Conservation (phyloP, 2,113 vertebrate genomes). For the Ariopsis seemanni region DNA sequence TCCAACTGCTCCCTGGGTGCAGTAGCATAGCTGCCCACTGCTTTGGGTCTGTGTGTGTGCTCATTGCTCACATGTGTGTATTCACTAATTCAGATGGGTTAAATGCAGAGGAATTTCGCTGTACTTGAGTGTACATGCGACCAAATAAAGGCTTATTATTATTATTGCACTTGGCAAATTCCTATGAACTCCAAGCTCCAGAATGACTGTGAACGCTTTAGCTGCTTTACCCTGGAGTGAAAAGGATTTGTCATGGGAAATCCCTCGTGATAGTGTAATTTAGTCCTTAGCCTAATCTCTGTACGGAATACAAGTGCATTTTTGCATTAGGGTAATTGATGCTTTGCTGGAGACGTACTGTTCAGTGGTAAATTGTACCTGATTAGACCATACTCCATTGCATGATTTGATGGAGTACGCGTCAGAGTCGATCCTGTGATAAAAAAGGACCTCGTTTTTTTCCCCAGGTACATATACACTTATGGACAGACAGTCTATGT, state of each 20-base stretch:
- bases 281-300: not conserved
- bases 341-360: not conserved
- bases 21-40: no score
- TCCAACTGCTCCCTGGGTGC: no score
- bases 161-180: not conserved
- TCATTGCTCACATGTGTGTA: no score
- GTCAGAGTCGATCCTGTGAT: not conserved
- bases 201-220: not conserved
- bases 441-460: not conserved
- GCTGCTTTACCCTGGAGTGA: not conserved
- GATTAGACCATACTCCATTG: not conserved
- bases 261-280: conserved; percentile 2
- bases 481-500: not conserved
- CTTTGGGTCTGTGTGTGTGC: no score
- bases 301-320: not conserved
- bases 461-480: no score
- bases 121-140: no score
- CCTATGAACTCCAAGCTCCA: not conserved
- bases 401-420: not conserved
- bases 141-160: no score
- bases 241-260: not conserved
- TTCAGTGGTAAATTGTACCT: conserved; percentile 7
- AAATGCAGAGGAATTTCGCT: no score
- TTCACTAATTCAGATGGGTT: no score
- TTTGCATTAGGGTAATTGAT: conserved; percentile 1